A percentile compares a stretch with the other conserved stretches of the same genome.
Conservation (phyloP, 2,888 invertebrate genomes). For the Aspidiotus rigidus region DNA sequence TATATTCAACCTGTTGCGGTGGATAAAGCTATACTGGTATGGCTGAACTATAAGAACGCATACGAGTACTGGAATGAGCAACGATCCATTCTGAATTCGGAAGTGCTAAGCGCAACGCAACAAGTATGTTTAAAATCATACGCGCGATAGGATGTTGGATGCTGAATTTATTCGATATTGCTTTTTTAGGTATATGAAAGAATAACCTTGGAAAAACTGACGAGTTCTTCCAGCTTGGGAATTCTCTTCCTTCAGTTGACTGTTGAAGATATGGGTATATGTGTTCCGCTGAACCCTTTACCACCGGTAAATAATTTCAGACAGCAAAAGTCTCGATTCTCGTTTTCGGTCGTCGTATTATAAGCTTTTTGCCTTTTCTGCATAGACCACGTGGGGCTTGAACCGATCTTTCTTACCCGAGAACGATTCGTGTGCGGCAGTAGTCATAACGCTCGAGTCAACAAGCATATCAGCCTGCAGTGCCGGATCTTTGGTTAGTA, state of each 20-base stretch:
- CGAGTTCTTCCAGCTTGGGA: conserved; percentile 51
- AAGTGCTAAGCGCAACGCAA: conserved; percentile 67
- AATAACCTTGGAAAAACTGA: conserved; percentile 67
- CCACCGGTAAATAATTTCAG: conserved; percentile 50
- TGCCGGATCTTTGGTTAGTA: conserved; percentile 89
- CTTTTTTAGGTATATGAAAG: conserved; percentile 54
- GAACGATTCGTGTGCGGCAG: conserved; percentile 74
- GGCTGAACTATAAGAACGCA: conserved; percentile 98
- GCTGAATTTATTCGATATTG: background rate
- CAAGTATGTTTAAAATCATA: conserved; percentile 45
- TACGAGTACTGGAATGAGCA: conserved; percentile 99
- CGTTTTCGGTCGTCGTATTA: background rate
- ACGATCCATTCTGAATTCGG: conserved; percentile 78
- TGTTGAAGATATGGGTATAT: conserved; percentile 94
- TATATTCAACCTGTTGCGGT: conserved; percentile 96
- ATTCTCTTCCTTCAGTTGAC: conserved; percentile 88
- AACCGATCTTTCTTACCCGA: conserved; percentile 56
- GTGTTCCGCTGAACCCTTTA: conserved; percentile 77
- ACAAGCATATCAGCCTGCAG: conserved; percentile 94
- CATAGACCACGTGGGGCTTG: conserved; percentile 54
- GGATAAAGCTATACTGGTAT: conserved; percentile 95
- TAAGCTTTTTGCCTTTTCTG: background rate
- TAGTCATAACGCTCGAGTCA: conserved; percentile 89
- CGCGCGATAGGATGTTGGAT: background rate
- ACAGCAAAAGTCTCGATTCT: background rate